phyloP scores from a whole-genome alignment of 1,140 invertebrate species.

The Heliothis virescens region DNA sequence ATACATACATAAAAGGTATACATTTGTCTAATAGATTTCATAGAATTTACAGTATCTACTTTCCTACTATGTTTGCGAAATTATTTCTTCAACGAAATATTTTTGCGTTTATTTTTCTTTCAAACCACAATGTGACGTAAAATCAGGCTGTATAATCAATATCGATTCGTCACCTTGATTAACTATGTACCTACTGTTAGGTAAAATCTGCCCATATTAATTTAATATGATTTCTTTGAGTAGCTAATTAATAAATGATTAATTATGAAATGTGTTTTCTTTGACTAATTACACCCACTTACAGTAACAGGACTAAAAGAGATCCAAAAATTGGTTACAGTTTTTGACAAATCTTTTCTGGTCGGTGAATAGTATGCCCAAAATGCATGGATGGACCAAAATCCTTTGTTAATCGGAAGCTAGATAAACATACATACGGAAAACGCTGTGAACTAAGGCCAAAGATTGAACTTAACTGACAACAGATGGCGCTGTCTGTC shows the following conservation, averaged over 20 bases:
- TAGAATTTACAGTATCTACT: too few species aligned
- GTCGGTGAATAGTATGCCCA: too few species aligned
- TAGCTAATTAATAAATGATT: constrained; percentile 60
- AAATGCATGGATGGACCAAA: too few species aligned
- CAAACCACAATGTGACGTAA: neutral
- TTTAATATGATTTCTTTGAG: constrained; percentile 54
- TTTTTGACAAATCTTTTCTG: too few species aligned
- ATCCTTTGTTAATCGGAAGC: too few species aligned
- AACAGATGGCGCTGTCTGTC: constrained; percentile 17
- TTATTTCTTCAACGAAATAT: too few species aligned
- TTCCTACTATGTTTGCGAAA: too few species aligned
- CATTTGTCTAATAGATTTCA: too few species aligned
- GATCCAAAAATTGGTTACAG: too few species aligned
- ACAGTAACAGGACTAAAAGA: neutral
- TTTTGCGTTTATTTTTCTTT: neutral
- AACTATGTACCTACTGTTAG: constrained; percentile 33
- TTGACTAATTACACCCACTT: constrained; percentile 1
- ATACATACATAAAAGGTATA: neutral
- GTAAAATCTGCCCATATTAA: constrained; percentile 44
- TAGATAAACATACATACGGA: too few species aligned
- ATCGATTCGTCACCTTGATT: constrained; percentile 8
- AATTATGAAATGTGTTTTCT: constrained; percentile 46
- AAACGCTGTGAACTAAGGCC: too few species aligned
- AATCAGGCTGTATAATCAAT: constrained; percentile 4
- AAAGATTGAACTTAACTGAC: too few species aligned